Conservation (phyloP, 2,113 vertebrate genomes). For the Myrmophylax atrothorax region DNA sequence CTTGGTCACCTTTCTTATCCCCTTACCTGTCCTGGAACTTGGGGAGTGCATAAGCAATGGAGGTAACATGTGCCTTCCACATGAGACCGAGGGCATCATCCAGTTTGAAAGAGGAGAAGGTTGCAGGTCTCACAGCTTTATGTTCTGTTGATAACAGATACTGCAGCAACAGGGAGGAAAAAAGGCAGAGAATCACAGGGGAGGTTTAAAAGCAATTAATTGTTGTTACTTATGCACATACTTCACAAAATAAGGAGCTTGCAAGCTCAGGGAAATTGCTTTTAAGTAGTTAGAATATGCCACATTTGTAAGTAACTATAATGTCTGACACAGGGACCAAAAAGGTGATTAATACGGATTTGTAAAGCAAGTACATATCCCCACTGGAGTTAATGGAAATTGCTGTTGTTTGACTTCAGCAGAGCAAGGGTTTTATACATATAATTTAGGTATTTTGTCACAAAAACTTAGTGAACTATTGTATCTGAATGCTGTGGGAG, state of each 20-base stretch:
- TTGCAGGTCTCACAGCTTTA: neutral
- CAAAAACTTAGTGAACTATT: neutral
- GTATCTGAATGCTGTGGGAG: neutral
- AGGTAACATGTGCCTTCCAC: constrained; percentile 66
- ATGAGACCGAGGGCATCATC: constrained; percentile 53
- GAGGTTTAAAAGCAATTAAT: neutral
- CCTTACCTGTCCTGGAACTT: constrained; percentile 68
- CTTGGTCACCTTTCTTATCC: neutral
- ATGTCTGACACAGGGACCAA: neutral
- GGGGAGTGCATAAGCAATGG: neutral
- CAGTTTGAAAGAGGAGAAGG: constrained; percentile 11
- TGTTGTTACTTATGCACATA: neutral
- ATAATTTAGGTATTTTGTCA: neutral
- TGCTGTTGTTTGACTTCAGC: neutral
- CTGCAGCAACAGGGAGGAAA: neutral
- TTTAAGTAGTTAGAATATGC: neutral
- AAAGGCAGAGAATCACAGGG: neutral
- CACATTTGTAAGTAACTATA: neutral
- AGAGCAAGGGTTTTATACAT: neutral
- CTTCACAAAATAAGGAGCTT: neutral
- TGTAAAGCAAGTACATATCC: neutral
- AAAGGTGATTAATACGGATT: neutral
- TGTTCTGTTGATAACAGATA: constrained; percentile 43
- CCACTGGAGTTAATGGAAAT: neutral
- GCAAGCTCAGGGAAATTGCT: neutral